Conservation (phyloP, 2,797 vertebrate genomes). For the Danio albolineatus region DNA sequence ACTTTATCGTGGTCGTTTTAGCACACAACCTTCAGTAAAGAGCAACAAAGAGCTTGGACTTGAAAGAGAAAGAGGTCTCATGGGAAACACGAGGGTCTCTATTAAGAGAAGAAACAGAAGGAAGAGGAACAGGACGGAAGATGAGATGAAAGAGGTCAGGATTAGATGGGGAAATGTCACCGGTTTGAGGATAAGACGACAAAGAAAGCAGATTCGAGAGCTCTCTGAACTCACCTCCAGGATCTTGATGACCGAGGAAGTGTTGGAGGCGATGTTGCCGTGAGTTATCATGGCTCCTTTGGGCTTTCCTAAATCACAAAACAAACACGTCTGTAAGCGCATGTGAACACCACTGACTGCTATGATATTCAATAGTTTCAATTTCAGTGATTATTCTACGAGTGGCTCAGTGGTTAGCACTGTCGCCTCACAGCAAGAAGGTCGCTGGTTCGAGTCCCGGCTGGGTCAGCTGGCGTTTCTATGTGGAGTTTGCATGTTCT, state of each 20-base stretch:
- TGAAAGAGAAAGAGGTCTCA: conserved; percentile 20
- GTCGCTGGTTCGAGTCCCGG: too few relatives aligned
- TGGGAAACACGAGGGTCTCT: conserved; percentile 24
- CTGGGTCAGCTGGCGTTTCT: too few relatives aligned
- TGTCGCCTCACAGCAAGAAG: too few relatives aligned
- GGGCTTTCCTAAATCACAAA: conserved; percentile 76
- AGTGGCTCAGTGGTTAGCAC: too few relatives aligned
- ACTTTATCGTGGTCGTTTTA: conserved; percentile 56
- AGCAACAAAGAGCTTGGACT: conserved; percentile 42
- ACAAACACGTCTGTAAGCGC: not conserved
- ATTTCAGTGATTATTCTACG: not conserved
- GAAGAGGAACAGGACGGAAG: conserved; percentile 65
- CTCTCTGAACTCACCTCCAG: conserved; percentile 78
- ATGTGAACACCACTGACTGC: too few relatives aligned
- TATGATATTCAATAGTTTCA: not conserved
- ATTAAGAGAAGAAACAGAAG: conserved; percentile 30
- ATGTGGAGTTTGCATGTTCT: too few relatives aligned
- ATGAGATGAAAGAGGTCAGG: conserved; percentile 60
- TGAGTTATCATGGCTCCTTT: conserved; percentile 89
- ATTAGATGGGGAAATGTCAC: not conserved
- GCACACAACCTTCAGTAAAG: conserved; percentile 71
- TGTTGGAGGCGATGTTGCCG: conserved; percentile 86
- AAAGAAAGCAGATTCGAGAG: not conserved
- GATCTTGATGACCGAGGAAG: conserved; percentile 86
- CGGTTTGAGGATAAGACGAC: not conserved